Percentiles rank a stretch among this genome's conserved stretches.
Conservation (phyloP, 2,888 invertebrate genomes). For the Polyommatus iphigenia region DNA sequence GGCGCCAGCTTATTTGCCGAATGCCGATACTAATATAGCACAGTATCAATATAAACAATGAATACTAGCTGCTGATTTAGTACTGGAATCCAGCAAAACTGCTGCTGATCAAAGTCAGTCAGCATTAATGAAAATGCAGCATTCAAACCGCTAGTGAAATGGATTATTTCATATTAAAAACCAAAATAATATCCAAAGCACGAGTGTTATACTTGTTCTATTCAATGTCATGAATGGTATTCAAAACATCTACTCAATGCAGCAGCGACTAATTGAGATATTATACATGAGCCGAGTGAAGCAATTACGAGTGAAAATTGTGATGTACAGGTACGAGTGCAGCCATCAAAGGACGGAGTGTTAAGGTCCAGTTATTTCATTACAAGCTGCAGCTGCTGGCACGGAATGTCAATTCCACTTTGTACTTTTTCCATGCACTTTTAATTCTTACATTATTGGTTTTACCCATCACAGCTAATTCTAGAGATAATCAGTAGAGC, state of each 20-base stretch:
- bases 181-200: background rate
- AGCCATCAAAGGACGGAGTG: background rate
- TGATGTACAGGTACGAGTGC: background rate
- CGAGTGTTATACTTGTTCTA: background rate
- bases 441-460: background rate
- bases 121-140: too few species aligned
- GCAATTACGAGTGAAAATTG: background rate
- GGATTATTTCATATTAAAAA: too few species aligned
- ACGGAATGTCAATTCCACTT: background rate
- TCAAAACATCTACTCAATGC: background rate
- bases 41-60: too few species aligned
- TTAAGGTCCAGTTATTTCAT: constrained; percentile 11
- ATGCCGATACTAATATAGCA: too few species aligned
- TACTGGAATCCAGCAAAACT: too few species aligned
- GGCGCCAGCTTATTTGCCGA: background rate
- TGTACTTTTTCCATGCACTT: background rate
- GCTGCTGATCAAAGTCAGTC: too few species aligned
- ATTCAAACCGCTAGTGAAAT: background rate
- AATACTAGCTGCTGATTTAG: too few species aligned
- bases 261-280: background rate
- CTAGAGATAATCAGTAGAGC: background rate
- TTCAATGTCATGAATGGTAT: background rate
- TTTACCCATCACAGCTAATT: background rate
- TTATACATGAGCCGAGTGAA: constrained; percentile 6
- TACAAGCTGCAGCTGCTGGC: background rate